These are phyloP conservation scores for Maniola hyperantus DNA, from an alignment of 2,888 invertebrate genomes.

Conservation along the genomic window DNA sequence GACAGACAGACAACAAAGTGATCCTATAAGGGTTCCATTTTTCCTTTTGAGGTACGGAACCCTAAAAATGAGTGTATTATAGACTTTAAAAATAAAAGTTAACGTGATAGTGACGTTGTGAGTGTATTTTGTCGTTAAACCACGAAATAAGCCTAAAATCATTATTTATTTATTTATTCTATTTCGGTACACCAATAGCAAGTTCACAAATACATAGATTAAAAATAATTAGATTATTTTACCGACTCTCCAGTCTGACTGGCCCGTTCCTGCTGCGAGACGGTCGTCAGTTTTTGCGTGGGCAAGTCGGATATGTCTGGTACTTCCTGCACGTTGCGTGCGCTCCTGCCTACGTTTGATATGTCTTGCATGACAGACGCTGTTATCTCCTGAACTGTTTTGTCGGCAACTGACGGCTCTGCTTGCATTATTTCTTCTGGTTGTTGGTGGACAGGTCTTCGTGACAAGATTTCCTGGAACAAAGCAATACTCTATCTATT, in stretches of 20 bases:
- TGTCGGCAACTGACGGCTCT: background rate
- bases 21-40: no score
- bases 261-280: slow-evolving; percentile 48
- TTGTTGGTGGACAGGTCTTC: background rate
- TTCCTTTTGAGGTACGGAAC: no score
- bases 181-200: no score
- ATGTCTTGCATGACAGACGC: background rate
- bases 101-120: no score
- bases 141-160: no score
- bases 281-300: slow-evolving; percentile 58
- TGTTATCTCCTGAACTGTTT: background rate
- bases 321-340: slow-evolving; percentile 16
- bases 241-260: slow-evolving; percentile 37
- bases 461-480: background rate
- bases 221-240: no score
- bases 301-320: slow-evolving; percentile 55
- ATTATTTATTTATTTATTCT: no score
- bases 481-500: background rate
- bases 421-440: background rate
- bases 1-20: no score
- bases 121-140: no score
- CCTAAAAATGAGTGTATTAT: no score
- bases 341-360: slow-evolving; percentile 23
- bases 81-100: no score
- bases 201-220: no score